A percentile compares a stretch with the other conserved stretches of the same genome.
phyloP scores from a whole-genome alignment of 1,140 invertebrate species.

The Zaprionus davidi region DNA sequence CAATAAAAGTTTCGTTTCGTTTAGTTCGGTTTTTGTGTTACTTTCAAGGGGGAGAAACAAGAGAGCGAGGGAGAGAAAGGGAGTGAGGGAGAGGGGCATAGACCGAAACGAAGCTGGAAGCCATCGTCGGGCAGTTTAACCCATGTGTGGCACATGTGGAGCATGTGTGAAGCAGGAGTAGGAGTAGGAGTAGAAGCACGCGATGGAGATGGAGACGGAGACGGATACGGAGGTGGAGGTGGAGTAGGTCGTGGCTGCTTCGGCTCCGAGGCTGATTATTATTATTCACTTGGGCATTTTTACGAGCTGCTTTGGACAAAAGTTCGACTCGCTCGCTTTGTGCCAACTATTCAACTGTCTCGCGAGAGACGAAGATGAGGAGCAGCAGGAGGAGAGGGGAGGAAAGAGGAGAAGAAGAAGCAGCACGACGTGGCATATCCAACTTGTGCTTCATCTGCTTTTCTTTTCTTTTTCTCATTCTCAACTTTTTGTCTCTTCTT shows the following conservation, averaged over 20 bases:
- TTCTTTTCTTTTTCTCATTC: background rate
- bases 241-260: constrained; percentile 19
- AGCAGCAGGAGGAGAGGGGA: background rate
- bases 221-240: background rate
- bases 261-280: constrained; percentile 71
- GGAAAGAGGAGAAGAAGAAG: background rate
- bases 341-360: constrained; percentile 74
- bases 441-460: constrained; percentile 1
- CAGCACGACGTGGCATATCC: background rate
- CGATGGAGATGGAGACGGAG: background rate
- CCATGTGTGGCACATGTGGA: constrained; percentile 54
- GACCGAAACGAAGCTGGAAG: background rate
- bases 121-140: constrained; percentile 7
- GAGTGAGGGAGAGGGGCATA: background rate
- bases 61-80: background rate
- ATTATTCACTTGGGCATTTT: constrained; percentile 83
- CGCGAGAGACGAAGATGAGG: constrained; percentile 46
- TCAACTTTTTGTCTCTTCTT: constrained; percentile 7
- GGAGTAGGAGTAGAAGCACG: background rate
- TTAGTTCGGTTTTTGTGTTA: constrained; percentile 60
- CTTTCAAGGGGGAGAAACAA: constrained; percentile 40
- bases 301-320: constrained; percentile 82
- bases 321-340: constrained; percentile 64
- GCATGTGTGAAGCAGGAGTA: background rate
- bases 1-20: constrained; percentile 77